These are phyloP conservation scores for Plotosus lineatus DNA, from an alignment of 2,113 vertebrate species.

Conservation along the genomic window DNA sequence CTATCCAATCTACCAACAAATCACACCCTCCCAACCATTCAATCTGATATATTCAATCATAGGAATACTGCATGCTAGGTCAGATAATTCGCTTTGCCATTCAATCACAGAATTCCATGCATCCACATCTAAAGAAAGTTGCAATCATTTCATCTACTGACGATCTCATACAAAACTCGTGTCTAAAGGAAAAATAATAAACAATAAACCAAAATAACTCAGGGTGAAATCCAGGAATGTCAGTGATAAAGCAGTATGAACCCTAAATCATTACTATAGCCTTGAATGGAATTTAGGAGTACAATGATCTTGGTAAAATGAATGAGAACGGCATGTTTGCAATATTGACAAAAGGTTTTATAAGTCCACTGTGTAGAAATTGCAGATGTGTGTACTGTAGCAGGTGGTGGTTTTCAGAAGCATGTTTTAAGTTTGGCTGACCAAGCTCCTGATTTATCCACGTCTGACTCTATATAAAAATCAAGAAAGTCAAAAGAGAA, in stretches of 20 bases:
- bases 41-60: background rate
- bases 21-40: background rate
- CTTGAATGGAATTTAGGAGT: background rate
- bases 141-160: background rate
- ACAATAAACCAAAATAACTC: background rate
- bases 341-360: background rate
- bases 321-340: background rate
- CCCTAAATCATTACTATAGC: background rate
- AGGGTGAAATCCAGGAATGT: background rate
- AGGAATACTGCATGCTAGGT: background rate
- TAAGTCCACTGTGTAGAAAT: background rate
- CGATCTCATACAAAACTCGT: background rate
- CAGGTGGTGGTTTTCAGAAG: background rate
- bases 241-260: background rate
- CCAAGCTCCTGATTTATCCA: background rate
- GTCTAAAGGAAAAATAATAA: too few relatives aligned
- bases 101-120: background rate
- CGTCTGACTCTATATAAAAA: background rate
- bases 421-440: background rate
- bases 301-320: background rate
- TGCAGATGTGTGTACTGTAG: background rate
- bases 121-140: background rate
- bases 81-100: background rate
- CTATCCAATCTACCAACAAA: background rate
- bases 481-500: background rate